Base-by-base conservation (phyloP, 1,140 invertebrate genomes). In the Drosophila sucinea region DNA sequence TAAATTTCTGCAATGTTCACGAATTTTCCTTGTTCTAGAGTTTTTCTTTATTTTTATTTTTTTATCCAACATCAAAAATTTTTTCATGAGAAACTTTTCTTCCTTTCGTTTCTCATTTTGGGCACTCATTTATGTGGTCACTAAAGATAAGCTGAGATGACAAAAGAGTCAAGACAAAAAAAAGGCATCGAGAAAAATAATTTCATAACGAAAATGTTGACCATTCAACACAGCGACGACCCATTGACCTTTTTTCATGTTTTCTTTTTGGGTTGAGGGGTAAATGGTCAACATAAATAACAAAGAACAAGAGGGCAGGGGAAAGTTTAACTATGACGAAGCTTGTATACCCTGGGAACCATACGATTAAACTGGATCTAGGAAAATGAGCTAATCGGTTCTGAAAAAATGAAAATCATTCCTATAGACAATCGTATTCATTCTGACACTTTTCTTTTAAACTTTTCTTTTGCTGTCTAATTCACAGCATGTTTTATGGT, bases 201-300 rank as follows among this genome's bases (percentile, higher is more conserved):
- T 58, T 58, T 58, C 32, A 58, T 58, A 58, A 58, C 32, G 56
- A 35, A 35, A 58, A 35, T 33, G 32, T 17, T 35, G 33, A 58
- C 56, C 30, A 51, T 51, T 51, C 44, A 51, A 51, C 44, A 51
- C 44, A 51, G 44, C n/a, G n/a, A n/a, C 44, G 17, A 51, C 44
- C 56, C 56, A 58, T 58, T 58, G 56, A 58, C 56, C 56, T 58
- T 58, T 58, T 58, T 58, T 35, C 17, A 38, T 58, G n/a, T n/a
- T n/a, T n/a, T 47, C 8, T 27, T 23, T 51, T 27, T 51, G 6
- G 6, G 23, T 25, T 27, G 44, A 51, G 56, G 17, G 32, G 32
- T 58, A 58, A 58, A 58, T 35, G 56, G 56, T 25, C 56, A 58
- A 58, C 56, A 58, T 58, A 58, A 58, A 58, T 58, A 58, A 58